A percentile compares a stretch with the other conserved stretches of the same genome.
Conservation (phyloP, 1,140 invertebrate species). For the Hormaphis cornu region DNA sequence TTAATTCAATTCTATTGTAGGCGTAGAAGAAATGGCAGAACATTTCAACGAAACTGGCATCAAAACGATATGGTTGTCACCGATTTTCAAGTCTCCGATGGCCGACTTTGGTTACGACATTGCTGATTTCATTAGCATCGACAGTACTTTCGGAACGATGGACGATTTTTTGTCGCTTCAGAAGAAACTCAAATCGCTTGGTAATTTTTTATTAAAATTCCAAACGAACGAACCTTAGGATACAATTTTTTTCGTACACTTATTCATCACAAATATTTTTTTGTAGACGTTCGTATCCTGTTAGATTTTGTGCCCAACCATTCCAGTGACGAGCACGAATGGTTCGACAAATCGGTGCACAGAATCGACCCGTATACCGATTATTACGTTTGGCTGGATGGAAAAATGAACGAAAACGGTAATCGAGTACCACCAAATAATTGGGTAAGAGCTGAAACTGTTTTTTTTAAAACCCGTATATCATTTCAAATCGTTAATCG, state of each 20-base stretch:
- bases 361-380: constrained; percentile 53
- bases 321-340: constrained; percentile 64
- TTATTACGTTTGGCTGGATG: constrained; percentile 69
- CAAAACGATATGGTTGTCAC: constrained; percentile 36
- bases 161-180: constrained; percentile 18
- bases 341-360: constrained; percentile 61
- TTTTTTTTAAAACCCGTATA: too few relatives aligned
- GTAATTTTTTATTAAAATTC: constrained; percentile 3
- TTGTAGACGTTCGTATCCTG: constrained; percentile 61
- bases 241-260: background rate
- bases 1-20: background rate
- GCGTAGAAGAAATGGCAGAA: constrained; percentile 48
- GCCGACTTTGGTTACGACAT: constrained; percentile 67
- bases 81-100: constrained; percentile 45
- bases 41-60: constrained; percentile 58
- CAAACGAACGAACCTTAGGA: background rate
- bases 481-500: too few relatives aligned
- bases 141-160: constrained; percentile 23
- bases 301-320: constrained; percentile 82
- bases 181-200: constrained; percentile 12
- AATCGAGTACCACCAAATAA: constrained; percentile 57
- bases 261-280: background rate
- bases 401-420: constrained; percentile 39
- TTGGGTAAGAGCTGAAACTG: constrained; percentile 66
- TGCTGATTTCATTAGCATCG: constrained; percentile 53